A percentile compares a stretch with the other conserved stretches of the same genome.
Conservation (phyloP, 1,140 invertebrate genomes). For the roundworm (Caenorhabditis elegans) region WBcel235 BX284602.5:7563001-7563500, state of each 20-base stretch:
- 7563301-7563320: conserved; percentile 2
- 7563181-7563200: not conserved
- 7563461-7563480: conserved; percentile 19
- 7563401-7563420: conserved; percentile 14
- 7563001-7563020: conserved; percentile 22
- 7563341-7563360: conserved; percentile 19
- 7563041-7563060: not conserved
- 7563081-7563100: not conserved
- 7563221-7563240: not conserved
- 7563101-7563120: not conserved
- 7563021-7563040: not conserved
- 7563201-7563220: no score
- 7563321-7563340: conserved; percentile 14
- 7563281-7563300: not conserved
- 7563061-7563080: not conserved
- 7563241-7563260: not conserved
- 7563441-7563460: conserved; percentile 14
- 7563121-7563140: not conserved
- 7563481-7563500: conserved; percentile 22
- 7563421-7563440: conserved; percentile 8
- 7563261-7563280: not conserved
- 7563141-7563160: not conserved
- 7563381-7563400: not conserved
- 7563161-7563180: not conserved
- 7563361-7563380: not conserved